Evolutionary conservation across 1,140 invertebrate genomes (phyloP), one percentile per base, ranked within the genome.

Genomic region (Penaeus japonicus): DNA sequence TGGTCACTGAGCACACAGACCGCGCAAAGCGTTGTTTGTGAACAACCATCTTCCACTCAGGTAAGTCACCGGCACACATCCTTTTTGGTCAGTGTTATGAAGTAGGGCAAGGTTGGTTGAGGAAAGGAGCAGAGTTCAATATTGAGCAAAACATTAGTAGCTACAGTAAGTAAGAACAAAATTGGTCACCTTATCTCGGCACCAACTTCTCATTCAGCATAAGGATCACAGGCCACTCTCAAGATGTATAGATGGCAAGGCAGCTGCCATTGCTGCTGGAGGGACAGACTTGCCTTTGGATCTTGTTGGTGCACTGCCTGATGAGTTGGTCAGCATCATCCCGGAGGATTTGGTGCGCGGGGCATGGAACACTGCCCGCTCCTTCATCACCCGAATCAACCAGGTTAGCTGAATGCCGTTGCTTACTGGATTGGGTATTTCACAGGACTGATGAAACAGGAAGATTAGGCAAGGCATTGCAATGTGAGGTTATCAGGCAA

Each of bases 311-410:
- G 78, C 78, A 30, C 53, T 87, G 57, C 85, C 85, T 32, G 87
- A 88, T 78, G 87, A 88, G 30, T 35, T 88, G 79, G 87, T 88
- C 27, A 88, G 87, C 87, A 88, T 88, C 87, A 88, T 88, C 24
- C 87, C 87, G 4, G 87, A 88, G 54, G 87, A 88, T 55, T 81
- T 88, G 54, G 87, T 88, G 65, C 87, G 87, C 59, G 87, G 87
- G 32, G 87, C 81, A 24, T 88, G 87, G 87, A 88, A 88, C 54
- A 88, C 87, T 17, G 87, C 87, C 1, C 87, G 87, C 47, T 82
- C 87, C 70, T 88, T 88, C 62, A 88, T 88, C 32, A 88, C 87
- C 17, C 87, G 80, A 54, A 88, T 88, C 47, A 88, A 88, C 53
- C 87, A 88, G 87, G 87, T 88, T 47, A 78, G 80, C 35, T 73